Evolutionary conservation across 2,888 invertebrate species (phyloP).

Genomic region (Hermodice carunculata): DNA sequence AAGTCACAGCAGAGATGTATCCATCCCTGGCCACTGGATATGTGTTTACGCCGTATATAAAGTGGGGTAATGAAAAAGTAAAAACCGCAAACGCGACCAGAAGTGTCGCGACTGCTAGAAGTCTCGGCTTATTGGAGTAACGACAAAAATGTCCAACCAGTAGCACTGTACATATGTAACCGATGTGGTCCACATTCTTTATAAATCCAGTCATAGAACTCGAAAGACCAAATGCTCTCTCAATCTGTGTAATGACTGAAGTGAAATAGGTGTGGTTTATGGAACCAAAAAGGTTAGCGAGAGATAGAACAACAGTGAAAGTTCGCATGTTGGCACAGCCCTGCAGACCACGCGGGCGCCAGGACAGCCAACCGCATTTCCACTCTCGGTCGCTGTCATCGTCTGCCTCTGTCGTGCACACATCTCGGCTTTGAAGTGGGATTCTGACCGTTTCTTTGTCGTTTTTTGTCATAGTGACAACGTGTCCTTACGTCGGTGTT

Average conservation of each 20-base stretch:
- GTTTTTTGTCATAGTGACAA: no score
- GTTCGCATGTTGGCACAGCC: constrained; percentile 30
- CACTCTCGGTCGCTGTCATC: no score
- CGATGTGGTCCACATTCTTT: constrained; percentile 58
- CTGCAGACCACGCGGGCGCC: constrained; percentile 41
- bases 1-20: no score
- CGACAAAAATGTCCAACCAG: constrained; percentile 45
- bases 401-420: no score
- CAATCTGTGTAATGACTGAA: constrained; percentile 50
- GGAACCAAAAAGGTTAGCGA: constrained; percentile 27
- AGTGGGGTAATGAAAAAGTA: constrained; percentile 35
- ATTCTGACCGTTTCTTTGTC: no score
- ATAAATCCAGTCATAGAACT: constrained; percentile 55
- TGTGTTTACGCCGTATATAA: constrained; percentile 31
- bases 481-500: no score
- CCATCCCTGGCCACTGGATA: no score
- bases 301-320: constrained; percentile 37
- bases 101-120: constrained; percentile 28
- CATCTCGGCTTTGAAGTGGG: no score
- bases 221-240: constrained; percentile 56
- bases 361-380: constrained; percentile 44
- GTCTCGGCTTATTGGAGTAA: constrained; percentile 35
- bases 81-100: constrained; percentile 24
- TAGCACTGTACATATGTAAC: constrained; percentile 49
- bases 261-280: constrained; percentile 39